Base-by-base conservation (phyloP, 2,888 invertebrate genomes). In the Acholoe squamosa region DNA sequence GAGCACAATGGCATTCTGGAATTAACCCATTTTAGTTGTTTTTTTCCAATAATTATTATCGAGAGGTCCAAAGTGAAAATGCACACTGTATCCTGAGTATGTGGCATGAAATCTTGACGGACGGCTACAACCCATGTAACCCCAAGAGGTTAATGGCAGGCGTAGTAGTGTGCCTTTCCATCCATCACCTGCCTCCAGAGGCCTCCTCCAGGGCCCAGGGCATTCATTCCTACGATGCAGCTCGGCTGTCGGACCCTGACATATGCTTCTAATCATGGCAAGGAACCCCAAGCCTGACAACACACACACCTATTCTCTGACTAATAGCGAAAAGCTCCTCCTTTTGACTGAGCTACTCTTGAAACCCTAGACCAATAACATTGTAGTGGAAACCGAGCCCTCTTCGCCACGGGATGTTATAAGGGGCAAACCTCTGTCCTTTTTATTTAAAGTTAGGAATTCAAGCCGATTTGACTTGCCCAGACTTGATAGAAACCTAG, bases 221-320 rank as follows among this genome's bases (percentile, higher is more conserved):
- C 12, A n/a, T n/a, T n/a, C 61, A n/a, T 61, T 61, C n/a, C 61
- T 61, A 7, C 61, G 61, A 3, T 12, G 61, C 14, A 7, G 43
- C 14, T 3, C 61, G n/a, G n/a, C 61, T 61, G 61, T 19, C 61
- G 61, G 61, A 61, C 61, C 61, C 61, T 61, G 61, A 61, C 61
- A 61, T 61, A 61, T 61, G 61, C 61, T 61, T 61, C 61, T 61
- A 61, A 61, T 61, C 61, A 61, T 61, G 61, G 61, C 61, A n/a
- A 19, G 61, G 19, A 61, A 7, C 61, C 61, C 19, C n/a, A n/a
- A n/a, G 22, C 61, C n/a, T 61, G 61, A n/a, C 61, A 61, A n/a
- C 61, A 19, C 61, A 61, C 61, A 61, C 61, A 7, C 61, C 61
- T 61, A n/a, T 61, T 61, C 61, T 61, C 61, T 61, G n/a, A n/a